Evolutionary conservation across 2,888 invertebrate genomes (phyloP), one percentile per base, ranked within the genome.

Genomic region (Lucinisca nassula): DNA sequence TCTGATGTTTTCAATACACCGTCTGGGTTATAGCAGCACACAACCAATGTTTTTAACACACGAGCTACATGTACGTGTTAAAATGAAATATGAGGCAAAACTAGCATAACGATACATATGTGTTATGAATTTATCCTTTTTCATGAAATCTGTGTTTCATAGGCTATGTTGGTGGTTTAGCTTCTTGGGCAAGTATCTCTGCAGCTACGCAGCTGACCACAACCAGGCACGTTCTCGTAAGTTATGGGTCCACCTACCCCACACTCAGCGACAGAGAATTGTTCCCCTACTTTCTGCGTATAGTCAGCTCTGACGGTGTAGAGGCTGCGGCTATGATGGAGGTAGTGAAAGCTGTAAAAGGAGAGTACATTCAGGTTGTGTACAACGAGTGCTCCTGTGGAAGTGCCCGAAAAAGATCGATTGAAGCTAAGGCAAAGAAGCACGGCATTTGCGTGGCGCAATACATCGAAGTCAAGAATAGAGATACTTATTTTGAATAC

Each of bases 371-470:
- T 40, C 91, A 91, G 58, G 58, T 91, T 35, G 84, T 91, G 12
- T 86, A 90, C 80, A 91, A 89, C 75, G 82, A 89, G 51, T 85
- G 90, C 14, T 70, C 82, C 4, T 91, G 87, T 40, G 91, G 91
- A 4, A 86, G 87, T 79, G 89, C 84, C 12, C 88, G 90, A 14
- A 55, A 81, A 27, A 82, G 85, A 45, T 84, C 84, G 0, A 72
- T 89, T 2, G 27, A 55, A 8, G 45, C 61, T 0, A 74, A 49
- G 6, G 85, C 85, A 14, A 35, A 58, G 8, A 40, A 61, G n/a
- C 45, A 84, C 35, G 27, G 51, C 2, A 73, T 91, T 21, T 91
- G 91, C 67, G 74, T 91, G 74, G 88, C 86, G 8, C 85, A 85
- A 30, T 30, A 38, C 6, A 80, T 84, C 0, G 40, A 83, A 37